A percentile compares a stretch with the other conserved stretches of the same genome.
Conservation (phyloP, 2,797 vertebrate species). For the Furcifer pardalis region DNA sequence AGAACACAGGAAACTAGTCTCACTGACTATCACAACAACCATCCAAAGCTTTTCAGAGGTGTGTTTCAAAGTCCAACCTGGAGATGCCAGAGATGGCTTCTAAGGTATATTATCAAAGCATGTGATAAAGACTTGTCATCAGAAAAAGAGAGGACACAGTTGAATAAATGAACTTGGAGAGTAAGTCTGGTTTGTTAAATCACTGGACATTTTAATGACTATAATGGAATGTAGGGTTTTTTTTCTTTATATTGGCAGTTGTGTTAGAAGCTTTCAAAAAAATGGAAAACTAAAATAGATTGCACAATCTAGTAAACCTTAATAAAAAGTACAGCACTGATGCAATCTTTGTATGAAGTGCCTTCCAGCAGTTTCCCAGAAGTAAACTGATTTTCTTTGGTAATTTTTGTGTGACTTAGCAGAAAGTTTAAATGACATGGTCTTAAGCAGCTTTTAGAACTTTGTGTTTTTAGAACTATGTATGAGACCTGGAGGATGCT, state of each 20-base stretch:
- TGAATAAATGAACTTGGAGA: background rate
- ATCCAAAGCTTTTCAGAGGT: background rate
- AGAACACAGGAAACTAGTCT: background rate
- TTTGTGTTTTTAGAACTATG: background rate
- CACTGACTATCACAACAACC: background rate
- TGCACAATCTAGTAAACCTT: conserved; percentile 26
- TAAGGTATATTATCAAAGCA: too few species aligned
- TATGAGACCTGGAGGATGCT: background rate
- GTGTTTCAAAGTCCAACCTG: background rate
- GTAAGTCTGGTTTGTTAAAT: background rate
- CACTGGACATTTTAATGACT: background rate
- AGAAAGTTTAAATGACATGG: background rate
- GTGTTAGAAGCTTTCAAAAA: background rate
- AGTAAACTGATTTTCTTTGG: conserved; percentile 27
- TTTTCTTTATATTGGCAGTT: background rate
- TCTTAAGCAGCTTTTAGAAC: background rate
- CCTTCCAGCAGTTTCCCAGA: conserved; percentile 3
- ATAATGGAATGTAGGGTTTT: background rate
- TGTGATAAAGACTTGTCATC: background rate
- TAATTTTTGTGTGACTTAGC: background rate
- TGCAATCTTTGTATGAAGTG: conserved; percentile 31
- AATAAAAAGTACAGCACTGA: background rate
- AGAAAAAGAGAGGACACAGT: background rate
- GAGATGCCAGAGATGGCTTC: background rate
- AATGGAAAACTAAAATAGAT: conserved; percentile 8